Percentiles rank a stretch among this genome's conserved stretches.
These are phyloP conservation scores for Drosophila pseudotalamancana DNA, from an alignment of 2,888 invertebrate genomes.

Conservation along the genomic window DNA sequence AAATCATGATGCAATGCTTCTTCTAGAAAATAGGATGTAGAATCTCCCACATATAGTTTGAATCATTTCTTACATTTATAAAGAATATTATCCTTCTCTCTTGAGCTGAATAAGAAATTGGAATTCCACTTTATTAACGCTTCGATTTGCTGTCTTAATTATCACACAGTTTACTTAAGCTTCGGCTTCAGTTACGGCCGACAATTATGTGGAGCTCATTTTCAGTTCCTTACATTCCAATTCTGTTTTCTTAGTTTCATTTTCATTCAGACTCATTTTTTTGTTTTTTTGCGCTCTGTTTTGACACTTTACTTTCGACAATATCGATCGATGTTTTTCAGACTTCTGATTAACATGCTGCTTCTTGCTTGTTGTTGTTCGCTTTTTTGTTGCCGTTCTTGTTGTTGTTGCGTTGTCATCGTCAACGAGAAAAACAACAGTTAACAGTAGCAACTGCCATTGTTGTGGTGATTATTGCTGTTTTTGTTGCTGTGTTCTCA, in stretches of 20 bases:
- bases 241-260: neutral
- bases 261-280: neutral
- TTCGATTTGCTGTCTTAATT: no score
- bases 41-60: no score
- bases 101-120: no score
- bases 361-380: slow-evolving; percentile 2
- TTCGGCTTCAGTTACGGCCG: no score
- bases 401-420: slow-evolving; percentile 27
- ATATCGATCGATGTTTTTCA: slow-evolving; percentile 69
- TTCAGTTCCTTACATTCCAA: neutral
- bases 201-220: no score
- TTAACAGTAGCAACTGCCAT: slow-evolving; percentile 51
- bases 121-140: no score
- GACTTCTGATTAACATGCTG: slow-evolving; percentile 24
- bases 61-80: no score
- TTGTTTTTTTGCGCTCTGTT: neutral
- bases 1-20: no score
- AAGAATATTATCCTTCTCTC: no score
- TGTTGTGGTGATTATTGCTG: slow-evolving; percentile 33
- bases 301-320: slow-evolving; percentile 41
- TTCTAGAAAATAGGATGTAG: no score
- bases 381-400: slow-evolving; percentile 6
- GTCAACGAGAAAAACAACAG: slow-evolving; percentile 54
- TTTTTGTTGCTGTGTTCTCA: slow-evolving; percentile 28
- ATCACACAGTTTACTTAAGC: no score